Conservation (phyloP, 1,140 invertebrate species). For the Nasonia vitripennis region DNA sequence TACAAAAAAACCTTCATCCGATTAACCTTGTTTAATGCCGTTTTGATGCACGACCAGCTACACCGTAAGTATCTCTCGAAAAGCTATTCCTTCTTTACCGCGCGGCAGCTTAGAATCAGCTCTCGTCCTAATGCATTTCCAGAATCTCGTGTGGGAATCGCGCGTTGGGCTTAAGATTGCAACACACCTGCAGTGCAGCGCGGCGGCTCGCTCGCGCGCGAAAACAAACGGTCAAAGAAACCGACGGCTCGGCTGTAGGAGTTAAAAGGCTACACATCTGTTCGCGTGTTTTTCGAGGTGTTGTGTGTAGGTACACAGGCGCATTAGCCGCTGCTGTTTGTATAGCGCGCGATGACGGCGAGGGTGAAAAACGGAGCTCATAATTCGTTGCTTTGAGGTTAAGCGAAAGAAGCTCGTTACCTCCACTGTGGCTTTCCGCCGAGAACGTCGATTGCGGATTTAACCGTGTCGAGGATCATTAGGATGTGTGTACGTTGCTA, state of each 20-base stretch:
- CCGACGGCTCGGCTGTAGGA: neutral
- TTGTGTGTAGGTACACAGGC: no score
- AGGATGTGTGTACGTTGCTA: no score
- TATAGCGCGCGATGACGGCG: no score
- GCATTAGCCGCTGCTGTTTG: neutral
- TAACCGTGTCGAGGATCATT: neutral
- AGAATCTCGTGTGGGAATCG: neutral
- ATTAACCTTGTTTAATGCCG: neutral
- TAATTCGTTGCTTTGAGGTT: neutral
- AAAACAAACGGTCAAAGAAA: constrained; percentile 1
- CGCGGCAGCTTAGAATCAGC: neutral
- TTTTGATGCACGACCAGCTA: neutral
- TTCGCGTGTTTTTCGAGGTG: no score
- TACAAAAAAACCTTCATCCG: neutral
- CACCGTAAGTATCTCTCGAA: neutral
- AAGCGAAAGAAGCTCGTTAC: neutral
- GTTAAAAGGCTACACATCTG: no score
- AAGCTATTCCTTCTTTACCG: neutral
- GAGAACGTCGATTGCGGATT: neutral
- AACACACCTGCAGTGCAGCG: neutral
- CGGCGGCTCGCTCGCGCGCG: no score
- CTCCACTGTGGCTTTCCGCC: neutral
- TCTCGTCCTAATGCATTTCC: neutral
- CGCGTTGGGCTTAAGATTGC: neutral
- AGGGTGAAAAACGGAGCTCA: neutral